Base-by-base conservation (phyloP, 2,797 vertebrate species). In the Phataginus tetradactyla region DNA sequence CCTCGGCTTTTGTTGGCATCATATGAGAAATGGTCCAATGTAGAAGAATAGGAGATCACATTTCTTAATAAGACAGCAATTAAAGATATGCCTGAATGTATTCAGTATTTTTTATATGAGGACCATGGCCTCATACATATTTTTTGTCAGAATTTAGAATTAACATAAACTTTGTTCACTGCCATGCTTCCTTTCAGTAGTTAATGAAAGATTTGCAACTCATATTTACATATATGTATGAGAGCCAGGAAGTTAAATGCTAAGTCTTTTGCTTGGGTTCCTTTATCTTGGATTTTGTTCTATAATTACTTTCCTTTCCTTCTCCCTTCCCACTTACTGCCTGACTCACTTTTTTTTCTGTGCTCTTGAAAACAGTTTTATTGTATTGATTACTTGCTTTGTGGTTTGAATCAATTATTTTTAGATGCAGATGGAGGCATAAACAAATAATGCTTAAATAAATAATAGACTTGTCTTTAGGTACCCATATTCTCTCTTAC, bases 371-470 rank as follows among this genome's bases (percentile, higher is more conserved):
- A 97, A 94, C 89, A 94, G 77, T 89, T 96, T 96, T 91, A 77
- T 83, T 89, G 37, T 91, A 96, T 97, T 97, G 97, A 97, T 96
- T 96, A 84, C 88, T 97, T 95, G 37, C 92, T 80, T 89, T 90
- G 96, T 91, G 69, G 81, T 89, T 97, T 92, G 78, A 97, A 88
- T 94, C 53, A 93, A 93, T 96, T 97, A 88, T 93, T 96, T 97
- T 93, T 84, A 29, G 29, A 69, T 94, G 79, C 59, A 96, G 92
- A 87, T 92, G 42, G 68, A 77, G 18, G 17, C 75, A 92, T 96
- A 96, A 97, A 97, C 96, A 97, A 97, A 79, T 95, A 96, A 96
- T 93, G 69, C 77, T 59, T 95, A 91, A 97, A 84, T 96, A 97
- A 97, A 80, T 96, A 97, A 95, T 97, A 95, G 75, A 95, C 63